A percentile compares a stretch with the other conserved stretches of the same genome.
phyloP scores from a whole-genome alignment of 2,797 vertebrate species.

The Chromis chromis region DNA sequence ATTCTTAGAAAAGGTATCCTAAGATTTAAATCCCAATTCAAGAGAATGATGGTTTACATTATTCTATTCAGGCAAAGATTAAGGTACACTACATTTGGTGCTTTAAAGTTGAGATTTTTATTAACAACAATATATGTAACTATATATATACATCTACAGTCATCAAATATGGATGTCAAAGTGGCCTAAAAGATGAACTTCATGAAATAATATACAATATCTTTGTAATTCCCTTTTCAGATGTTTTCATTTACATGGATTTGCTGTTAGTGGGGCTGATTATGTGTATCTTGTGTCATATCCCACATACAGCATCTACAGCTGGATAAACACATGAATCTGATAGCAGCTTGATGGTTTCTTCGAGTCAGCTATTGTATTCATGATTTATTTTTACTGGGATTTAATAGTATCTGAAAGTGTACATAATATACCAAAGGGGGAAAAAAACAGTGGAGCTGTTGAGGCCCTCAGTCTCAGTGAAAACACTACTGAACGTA shows the following conservation, averaged over 20 bases:
- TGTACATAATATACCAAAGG: conserved; percentile 3
- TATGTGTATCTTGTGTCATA: background rate
- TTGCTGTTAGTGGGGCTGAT: background rate
- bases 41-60: background rate
- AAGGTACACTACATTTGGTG: background rate
- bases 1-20: background rate
- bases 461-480: background rate
- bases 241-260: background rate
- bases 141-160: background rate
- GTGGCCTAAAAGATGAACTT: background rate
- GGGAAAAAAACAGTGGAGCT: background rate
- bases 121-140: background rate
- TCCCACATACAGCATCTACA: background rate
- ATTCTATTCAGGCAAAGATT: background rate
- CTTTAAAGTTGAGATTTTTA: background rate
- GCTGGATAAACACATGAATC: background rate
- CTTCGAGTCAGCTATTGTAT: conserved; percentile 10
- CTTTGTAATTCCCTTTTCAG: background rate
- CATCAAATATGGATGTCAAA: background rate
- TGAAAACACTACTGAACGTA: background rate
- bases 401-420: background rate
- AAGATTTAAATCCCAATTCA: background rate
- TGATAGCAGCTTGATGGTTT: conserved; percentile 13
- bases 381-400: conserved; percentile 22
- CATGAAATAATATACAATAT: background rate